Percentiles rank a stretch among this genome's conserved stretches.
Evolutionary conservation across 1,140 invertebrate species (phyloP).

Genomic region (Euura lappo): DNA sequence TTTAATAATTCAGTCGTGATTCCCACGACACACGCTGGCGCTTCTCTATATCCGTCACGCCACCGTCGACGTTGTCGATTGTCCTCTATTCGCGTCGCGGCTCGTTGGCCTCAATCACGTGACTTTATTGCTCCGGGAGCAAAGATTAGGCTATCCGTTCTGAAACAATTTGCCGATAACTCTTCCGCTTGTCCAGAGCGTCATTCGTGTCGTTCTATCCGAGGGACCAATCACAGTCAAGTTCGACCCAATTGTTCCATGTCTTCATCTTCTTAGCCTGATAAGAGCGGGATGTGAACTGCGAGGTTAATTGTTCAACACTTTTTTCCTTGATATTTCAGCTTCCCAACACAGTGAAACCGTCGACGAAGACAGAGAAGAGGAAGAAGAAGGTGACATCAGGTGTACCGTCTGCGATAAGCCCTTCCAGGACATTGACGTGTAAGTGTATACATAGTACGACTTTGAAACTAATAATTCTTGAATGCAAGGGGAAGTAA

Average conservation of each 20-base stretch:
- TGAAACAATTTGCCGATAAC: too few species aligned
- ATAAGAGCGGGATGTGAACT: too few species aligned
- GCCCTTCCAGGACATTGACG: slow-evolving; percentile 72
- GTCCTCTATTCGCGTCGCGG: not conserved
- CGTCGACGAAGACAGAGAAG: slow-evolving; percentile 67
- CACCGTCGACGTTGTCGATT: not conserved
- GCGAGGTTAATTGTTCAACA: too few species aligned
- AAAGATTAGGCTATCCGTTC: not conserved
- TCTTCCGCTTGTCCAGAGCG: too few species aligned
- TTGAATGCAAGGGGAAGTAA: too few species aligned
- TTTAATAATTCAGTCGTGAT: slow-evolving; percentile 2
- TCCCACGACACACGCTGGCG: slow-evolving; percentile 3
- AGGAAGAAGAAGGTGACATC: slow-evolving; percentile 68
- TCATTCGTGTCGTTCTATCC: too few species aligned
- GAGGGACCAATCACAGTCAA: too few species aligned
- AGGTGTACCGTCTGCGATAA: slow-evolving; percentile 75
- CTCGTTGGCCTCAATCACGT: slow-evolving; percentile 6
- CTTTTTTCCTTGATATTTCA: slow-evolving; percentile 52
- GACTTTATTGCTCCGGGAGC: not conserved
- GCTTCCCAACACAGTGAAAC: slow-evolving; percentile 71
- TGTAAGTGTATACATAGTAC: slow-evolving; percentile 63
- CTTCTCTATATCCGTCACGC: slow-evolving; percentile 1
- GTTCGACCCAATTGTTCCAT: too few species aligned
- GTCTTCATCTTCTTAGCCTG: too few species aligned
- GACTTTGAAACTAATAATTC: too few species aligned